Evolutionary conservation across 2,113 vertebrate species (phyloP), one percentile per base, ranked within the genome.

Genomic region (Lasiurus cinereus): DNA sequence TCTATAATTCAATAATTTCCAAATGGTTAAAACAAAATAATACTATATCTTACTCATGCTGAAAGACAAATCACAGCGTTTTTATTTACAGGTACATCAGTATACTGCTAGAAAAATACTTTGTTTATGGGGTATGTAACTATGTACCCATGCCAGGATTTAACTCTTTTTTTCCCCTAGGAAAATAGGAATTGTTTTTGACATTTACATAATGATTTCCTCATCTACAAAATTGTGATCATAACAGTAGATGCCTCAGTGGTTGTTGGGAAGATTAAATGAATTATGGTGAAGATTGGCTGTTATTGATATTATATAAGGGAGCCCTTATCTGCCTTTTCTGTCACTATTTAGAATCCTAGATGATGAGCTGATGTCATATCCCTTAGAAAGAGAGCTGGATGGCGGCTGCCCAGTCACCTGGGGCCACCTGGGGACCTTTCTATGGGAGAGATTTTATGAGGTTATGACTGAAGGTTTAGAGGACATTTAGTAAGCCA

Each of bases 41-140:
- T 8, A 85, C 36, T 76, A 10, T 46, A 43, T 56, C 31, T 46
- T 88, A 46, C 72, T 72, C 52, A 88, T 59, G 9, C 54, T 77
- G 39, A 86, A 91, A 93, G 46, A 56, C 21, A 93, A 78, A 66
- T 90, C 66, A 80, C 22, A 39, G 46, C 82, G 56, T 88, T 46
- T 87, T 95, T 84, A 56, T 94, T 82, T 85, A 94, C 67, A 43
- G n/a, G 66, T 72, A 15, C 15, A 62, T 91, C 39, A 97, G 16
- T 69, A 69, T 19, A 72, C 21, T 29, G 9, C 22, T 85, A 52
- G 59, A 50, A 91, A 95, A 95, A 52, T 39, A 73, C 8, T 36
- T 50, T 91, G 66, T 59, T 95, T 89, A 86, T 93, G 31, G 39
- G 18, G 6, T 83, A 16, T 67, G 5, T 84, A 96, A 90, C 80